A percentile compares a stretch with the other conserved stretches of the same genome.
Conservation (phyloP, 2,888 invertebrate genomes). For the Hypolimnas misippus region DNA sequence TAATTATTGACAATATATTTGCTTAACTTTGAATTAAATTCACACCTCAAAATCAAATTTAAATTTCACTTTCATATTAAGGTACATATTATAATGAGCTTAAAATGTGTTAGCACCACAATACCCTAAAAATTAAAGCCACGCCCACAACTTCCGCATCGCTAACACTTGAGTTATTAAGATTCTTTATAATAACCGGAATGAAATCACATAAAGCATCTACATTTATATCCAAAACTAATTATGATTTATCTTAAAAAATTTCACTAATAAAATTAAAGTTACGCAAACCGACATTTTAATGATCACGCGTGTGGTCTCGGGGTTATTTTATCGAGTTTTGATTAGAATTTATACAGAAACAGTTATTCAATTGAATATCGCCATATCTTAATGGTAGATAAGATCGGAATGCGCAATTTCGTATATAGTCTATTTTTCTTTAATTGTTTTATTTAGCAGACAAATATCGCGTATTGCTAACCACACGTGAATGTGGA, state of each 20-base stretch:
- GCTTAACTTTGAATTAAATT: too few relatives aligned
- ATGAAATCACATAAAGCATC: conserved; percentile 10
- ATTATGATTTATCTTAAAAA: conserved; percentile 36
- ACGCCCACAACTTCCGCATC: not conserved
- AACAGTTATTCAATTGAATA: conserved; percentile 26
- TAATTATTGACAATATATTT: too few relatives aligned
- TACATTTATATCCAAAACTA: conserved; percentile 21
- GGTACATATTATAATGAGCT: too few relatives aligned
- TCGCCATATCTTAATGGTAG: conserved; percentile 22
- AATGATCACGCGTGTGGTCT: conserved; percentile 38
- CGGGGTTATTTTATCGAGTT: conserved; percentile 32
- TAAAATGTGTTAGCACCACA: too few relatives aligned
- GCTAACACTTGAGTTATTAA: not conserved
- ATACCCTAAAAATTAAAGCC: not conserved
- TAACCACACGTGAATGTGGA: too few relatives aligned
- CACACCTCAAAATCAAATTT: too few relatives aligned
- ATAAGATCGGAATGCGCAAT: conserved; percentile 4
- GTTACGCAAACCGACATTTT: conserved; percentile 28
- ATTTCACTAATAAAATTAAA: conserved; percentile 36
- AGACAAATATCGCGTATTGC: too few relatives aligned
- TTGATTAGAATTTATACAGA: conserved; percentile 39
- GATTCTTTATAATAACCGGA: not conserved
- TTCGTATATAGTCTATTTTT: too few relatives aligned
- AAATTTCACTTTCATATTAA: too few relatives aligned
- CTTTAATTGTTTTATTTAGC: too few relatives aligned